Base-by-base conservation (phyloP, 2,888 invertebrate species). In the Beris chalybata region DNA sequence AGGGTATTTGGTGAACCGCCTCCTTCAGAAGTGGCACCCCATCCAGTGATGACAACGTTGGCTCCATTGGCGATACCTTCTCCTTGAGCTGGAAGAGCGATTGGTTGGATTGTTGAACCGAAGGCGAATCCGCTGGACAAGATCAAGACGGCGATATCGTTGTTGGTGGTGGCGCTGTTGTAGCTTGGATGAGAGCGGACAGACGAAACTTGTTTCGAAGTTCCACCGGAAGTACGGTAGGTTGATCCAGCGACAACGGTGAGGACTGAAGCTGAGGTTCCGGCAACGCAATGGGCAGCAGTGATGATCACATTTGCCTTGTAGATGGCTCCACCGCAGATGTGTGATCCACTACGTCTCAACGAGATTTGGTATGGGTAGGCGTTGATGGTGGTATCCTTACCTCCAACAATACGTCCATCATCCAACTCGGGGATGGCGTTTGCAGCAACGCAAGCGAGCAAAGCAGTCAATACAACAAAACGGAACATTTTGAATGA, bases 141-240 rank as follows among this genome's bases (percentile, higher is more conserved):
- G 77, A 82, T 81, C 5, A 87, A 72, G 0, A 86, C 70, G 0
- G 85, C 86, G n/a, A 87, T 78, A 66, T 87, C 87, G 71, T 82
- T 82, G 69, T 85, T 84, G 80, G 83, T 82, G 31, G 77, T 78
- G 0, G 73, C 71, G 53, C 76, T 75, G 22, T 79, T 79, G 73
- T 84, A 87, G 1, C 76, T 75, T 5, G 81, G 79, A 69, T 86
- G 83, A 63, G 75, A 75, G 1, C 76, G 61, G 1, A 83, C 65
- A 15, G 77, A 77, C 0, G 78, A 79, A 0, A 85, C 80, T 22
- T 77, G 75, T 6, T 83, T 79, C 1, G 84, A 2, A 22, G 43
- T 32, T n/a, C 69, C 69, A 22, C 59, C 65, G 12, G 29, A n/a
- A 1, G 52, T 71, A 52, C 73, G 78, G 44, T 75, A 79, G 0